These are phyloP conservation scores for Columba guinea DNA, from an alignment of 2,797 vertebrate species.

Conservation along the genomic window DNA sequence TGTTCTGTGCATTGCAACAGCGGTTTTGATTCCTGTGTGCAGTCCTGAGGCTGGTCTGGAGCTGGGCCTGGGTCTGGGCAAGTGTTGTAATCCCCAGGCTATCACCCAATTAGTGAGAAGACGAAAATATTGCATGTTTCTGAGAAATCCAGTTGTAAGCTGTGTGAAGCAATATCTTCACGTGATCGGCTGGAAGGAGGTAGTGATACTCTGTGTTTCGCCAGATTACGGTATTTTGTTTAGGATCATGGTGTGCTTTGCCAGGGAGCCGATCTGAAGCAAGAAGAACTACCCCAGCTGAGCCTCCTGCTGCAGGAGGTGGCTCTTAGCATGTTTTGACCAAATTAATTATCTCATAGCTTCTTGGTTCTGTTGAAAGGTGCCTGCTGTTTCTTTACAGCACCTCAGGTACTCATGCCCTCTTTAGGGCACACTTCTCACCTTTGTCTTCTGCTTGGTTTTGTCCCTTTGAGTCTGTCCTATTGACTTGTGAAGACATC, in stretches of 20 bases:
- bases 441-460: background rate
- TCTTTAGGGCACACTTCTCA: background rate
- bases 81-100: conserved; percentile 60
- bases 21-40: conserved; percentile 49
- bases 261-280: conserved; percentile 13
- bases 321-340: background rate
- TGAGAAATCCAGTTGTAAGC: conserved; percentile 12
- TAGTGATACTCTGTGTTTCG: conserved; percentile 54
- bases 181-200: conserved; percentile 60
- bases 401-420: background rate
- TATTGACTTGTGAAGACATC: background rate
- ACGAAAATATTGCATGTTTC: conserved; percentile 50
- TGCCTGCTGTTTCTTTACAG: background rate
- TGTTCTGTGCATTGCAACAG: conserved; percentile 59
- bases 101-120: conserved; percentile 39
- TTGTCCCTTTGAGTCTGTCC: background rate
- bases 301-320: background rate
- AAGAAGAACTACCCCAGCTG: background rate
- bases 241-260: conserved; percentile 58
- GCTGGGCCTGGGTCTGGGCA: conserved; percentile 22
- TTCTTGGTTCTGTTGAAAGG: background rate
- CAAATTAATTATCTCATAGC: background rate
- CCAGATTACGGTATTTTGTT: conserved; percentile 55
- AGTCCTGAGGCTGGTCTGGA: conserved; percentile 64
- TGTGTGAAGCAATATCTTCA: conserved; percentile 61